Evolutionary conservation across 1,140 invertebrate species (phyloP).

Genomic region (Aethina tumida): DNA sequence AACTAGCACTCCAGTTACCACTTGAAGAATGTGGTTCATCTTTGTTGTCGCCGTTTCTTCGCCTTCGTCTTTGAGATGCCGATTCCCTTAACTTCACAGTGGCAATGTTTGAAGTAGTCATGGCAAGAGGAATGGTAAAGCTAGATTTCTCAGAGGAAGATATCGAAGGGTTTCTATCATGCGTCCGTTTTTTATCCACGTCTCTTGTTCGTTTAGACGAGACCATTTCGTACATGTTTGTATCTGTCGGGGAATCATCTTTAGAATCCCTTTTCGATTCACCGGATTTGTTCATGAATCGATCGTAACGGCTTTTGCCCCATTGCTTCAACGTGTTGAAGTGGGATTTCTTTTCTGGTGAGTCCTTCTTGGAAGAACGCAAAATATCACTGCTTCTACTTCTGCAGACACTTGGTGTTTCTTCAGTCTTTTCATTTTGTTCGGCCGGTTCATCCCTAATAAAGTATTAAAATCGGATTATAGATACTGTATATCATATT

Average conservation of each 20-base stretch:
- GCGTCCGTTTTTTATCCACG: conserved; percentile 42
- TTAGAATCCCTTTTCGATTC: conserved; percentile 15
- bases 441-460: conserved; percentile 26
- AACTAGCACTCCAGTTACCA: conserved; percentile 90
- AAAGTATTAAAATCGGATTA: conserved; percentile 14
- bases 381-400: conserved; percentile 59
- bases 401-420: conserved; percentile 28
- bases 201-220: conserved; percentile 45
- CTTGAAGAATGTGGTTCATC: conserved; percentile 79
- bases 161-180: conserved; percentile 61
- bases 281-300: conserved; percentile 52
- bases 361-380: conserved; percentile 45
- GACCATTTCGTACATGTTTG: conserved; percentile 53
- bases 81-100: conserved; percentile 67
- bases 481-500: too few relatives aligned
- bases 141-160: conserved; percentile 60
- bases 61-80: conserved; percentile 51
- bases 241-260: conserved; percentile 42
- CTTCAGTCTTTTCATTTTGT: conserved; percentile 15
- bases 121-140: conserved; percentile 44
- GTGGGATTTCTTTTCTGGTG: conserved; percentile 57
- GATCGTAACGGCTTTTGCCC: conserved; percentile 64
- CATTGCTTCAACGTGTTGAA: conserved; percentile 74
- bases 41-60: conserved; percentile 44
- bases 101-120: conserved; percentile 41